Evolutionary conservation across 2,888 invertebrate genomes (phyloP).

Genomic region (Andricus curvator): DNA sequence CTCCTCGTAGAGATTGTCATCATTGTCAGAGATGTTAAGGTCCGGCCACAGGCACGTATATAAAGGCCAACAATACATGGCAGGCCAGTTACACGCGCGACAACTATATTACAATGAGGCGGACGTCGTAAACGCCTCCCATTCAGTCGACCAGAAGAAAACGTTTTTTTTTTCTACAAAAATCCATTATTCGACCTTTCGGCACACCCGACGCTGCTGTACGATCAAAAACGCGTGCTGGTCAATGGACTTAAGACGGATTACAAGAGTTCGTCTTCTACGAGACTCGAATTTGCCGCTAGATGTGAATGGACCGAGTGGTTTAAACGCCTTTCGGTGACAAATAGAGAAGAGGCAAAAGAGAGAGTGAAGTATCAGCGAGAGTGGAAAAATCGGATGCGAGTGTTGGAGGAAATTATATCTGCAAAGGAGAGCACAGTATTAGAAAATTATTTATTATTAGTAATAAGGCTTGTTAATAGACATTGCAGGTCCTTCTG

Average conservation of each 20-base stretch:
- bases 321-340: conserved; percentile 17
- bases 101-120: conserved; percentile 69
- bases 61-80: conserved; percentile 61
- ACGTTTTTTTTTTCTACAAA: conserved; percentile 60
- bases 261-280: conserved; percentile 57
- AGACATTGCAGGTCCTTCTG: too few relatives aligned
- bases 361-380: not conserved
- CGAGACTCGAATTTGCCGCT: conserved; percentile 22
- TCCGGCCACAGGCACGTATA: conserved; percentile 51
- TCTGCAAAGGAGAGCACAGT: not conserved
- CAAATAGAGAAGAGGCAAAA: not conserved
- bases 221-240: conserved; percentile 66
- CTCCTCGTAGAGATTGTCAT: conserved; percentile 63
- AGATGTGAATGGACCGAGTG: conserved; percentile 12
- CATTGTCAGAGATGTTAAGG: conserved; percentile 67
- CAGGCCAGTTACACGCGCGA: conserved; percentile 69
- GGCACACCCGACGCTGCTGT: conserved; percentile 52
- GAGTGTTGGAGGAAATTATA: not conserved
- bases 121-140: conserved; percentile 60
- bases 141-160: conserved; percentile 60
- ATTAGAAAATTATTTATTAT: too few relatives aligned
- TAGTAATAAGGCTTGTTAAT: too few relatives aligned
- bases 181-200: conserved; percentile 58
- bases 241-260: conserved; percentile 64
- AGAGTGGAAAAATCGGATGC: not conserved